Conservation (phyloP, 1,140 invertebrate species). For the Sycophila sp. region DNA sequence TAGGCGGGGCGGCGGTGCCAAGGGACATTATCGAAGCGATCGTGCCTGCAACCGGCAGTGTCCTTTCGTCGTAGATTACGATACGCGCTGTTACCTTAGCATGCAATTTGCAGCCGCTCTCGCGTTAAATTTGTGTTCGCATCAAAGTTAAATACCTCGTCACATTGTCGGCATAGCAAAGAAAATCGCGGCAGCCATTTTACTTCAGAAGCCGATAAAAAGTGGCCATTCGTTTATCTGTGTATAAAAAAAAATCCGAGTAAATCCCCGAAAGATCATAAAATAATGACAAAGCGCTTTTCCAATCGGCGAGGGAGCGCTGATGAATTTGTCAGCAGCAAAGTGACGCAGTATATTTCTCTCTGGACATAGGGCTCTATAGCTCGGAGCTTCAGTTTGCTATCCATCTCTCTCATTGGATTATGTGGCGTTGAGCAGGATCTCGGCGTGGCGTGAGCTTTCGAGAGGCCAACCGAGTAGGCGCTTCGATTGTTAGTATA, state of each 20-base stretch:
- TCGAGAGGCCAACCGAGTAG: background rate
- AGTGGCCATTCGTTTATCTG: no score
- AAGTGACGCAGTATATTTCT: background rate
- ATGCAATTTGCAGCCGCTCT: constrained; percentile 23
- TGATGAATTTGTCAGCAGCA: constrained; percentile 6
- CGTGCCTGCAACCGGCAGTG: background rate
- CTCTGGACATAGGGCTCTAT: no score
- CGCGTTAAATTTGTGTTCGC: constrained; percentile 30
- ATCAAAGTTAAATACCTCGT: constrained; percentile 27
- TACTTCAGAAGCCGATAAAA: no score
- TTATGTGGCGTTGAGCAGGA: background rate
- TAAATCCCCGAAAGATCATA: background rate
- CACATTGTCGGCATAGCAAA: background rate
- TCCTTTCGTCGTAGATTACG: constrained; percentile 24
- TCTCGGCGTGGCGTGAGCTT: background rate
- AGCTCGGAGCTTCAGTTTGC: background rate
- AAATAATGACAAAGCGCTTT: background rate
- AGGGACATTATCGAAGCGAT: constrained; percentile 18
- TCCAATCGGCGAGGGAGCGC: background rate
- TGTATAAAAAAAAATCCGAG: no score
- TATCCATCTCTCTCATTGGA: background rate
- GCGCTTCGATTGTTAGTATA: constrained; percentile 23
- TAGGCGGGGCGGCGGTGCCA: background rate
- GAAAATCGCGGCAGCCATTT: no score
- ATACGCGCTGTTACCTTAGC: constrained; percentile 29